These are phyloP conservation scores for Acanthosepion lycidas DNA, from an alignment of 2,888 invertebrate genomes.

Conservation along the genomic window DNA sequence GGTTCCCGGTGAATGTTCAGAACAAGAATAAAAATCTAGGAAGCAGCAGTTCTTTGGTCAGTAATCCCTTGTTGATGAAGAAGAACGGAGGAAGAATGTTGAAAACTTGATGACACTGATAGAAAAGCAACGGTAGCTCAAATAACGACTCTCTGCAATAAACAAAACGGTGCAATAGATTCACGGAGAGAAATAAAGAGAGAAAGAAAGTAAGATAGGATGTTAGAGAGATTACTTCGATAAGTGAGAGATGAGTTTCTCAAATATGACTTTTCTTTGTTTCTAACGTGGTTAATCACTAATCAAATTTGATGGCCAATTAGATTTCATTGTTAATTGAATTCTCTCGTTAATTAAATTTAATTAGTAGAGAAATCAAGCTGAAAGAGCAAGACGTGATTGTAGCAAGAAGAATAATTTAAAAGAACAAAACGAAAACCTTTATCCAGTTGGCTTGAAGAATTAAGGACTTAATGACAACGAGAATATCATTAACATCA, in stretches of 20 bases:
- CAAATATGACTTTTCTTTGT: not conserved
- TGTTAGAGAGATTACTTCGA: not conserved
- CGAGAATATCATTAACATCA: not conserved
- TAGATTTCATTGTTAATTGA: slow-evolving; percentile 4
- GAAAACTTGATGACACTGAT: no score
- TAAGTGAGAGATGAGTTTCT: not conserved
- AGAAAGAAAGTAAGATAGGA: not conserved
- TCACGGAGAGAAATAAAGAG: not conserved
- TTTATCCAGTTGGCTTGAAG: not conserved
- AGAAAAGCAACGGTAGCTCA: no score
- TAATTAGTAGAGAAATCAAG: not conserved
- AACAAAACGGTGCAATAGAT: not conserved
- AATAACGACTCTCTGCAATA: no score
- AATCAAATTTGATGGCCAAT: not conserved
- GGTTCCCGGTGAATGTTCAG: no score
- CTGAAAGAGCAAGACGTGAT: not conserved
- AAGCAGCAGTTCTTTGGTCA: no score
- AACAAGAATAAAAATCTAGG: no score
- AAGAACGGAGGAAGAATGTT: no score
- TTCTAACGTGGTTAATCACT: not conserved
- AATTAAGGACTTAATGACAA: not conserved
- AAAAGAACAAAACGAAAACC: not conserved
- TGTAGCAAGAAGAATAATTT: not conserved
- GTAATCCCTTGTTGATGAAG: no score
- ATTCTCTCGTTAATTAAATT: not conserved